Base-by-base conservation (phyloP, 2,113 vertebrate species). In the Chinchilla lanigera region DNA sequence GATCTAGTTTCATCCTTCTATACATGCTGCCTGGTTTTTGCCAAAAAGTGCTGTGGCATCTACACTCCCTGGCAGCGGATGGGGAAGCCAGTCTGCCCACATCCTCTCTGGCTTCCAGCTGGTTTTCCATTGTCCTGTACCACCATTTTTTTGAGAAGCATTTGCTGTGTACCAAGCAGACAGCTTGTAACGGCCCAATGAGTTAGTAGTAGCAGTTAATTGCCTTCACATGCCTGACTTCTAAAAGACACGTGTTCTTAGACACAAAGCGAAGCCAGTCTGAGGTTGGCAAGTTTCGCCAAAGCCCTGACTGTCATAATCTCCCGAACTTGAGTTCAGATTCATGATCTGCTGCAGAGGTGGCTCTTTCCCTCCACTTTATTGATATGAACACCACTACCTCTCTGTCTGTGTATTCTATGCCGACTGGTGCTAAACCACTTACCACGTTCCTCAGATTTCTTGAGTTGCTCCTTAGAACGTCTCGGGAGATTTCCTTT, bases 161-260 rank as follows among this genome's bases (percentile, higher is more conserved):
- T 93, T 86, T 84, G 61, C 84, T 81, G 90, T 50, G n/a, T 93
- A 84, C 90, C 80, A 87, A 75, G 69, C 80, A 90, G 92, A 81
- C 17, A 35, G 19, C 58, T 93, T 38, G 9, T 4, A 60, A 92
- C 77, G 78, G 81, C 67, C n/a, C 73, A 30, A 26, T 47, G 75
- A 95, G 35, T 90, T 93, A 28, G 52, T 58, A 63, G 81, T 88
- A 52, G 80, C 86, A 60, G 71, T 38, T 89, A 86, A 92, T 84
- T 88, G 44, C 93, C 63, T 97, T 95, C 84, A 60, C 75, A 96
- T 67, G n/a, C 58, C 83, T 58, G 87, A 92, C 75, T 92, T 41
- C 56, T 90, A 52, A 63, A 83, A 89, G 80, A 89, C 50, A 69
- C 73, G 78, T 95, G 60, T 90, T 95, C 90, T 96, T 95, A 83